Base-by-base conservation (phyloP, 2,888 invertebrate genomes). In the Drosophila vallismaia region DNA sequence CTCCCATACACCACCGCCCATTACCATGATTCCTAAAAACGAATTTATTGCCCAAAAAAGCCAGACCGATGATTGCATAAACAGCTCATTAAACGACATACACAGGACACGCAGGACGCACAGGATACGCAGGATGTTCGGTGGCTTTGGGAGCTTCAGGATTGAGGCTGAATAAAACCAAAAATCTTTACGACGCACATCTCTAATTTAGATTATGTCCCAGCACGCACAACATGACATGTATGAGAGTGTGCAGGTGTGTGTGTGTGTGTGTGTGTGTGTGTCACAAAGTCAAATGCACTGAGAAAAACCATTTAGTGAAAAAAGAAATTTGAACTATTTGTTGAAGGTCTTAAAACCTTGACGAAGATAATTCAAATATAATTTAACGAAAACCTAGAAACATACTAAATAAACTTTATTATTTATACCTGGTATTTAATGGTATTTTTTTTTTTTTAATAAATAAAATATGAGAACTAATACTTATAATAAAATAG, bases 11-110 rank as follows among this genome's bases (percentile, higher is more conserved):
- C 4, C 10, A 9, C 10, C 3, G 2, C 10, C 9, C 33, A 9
- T 10, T n/a, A 6, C 36, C n/a, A n/a, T 5, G n/a, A 36, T 48
- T 38, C 36, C 46, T 40, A n/a, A 52, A 26, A 40, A 45, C 14
- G 50, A 83, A 83, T 80, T 85, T 86, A 86, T 83, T 80, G 75
- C 80, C 58, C 64, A 63, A 70, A 72, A 70, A 75, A 42, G 45
- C 33, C 57, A 54, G 26, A 46, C 53, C 56, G 74, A 74, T 70
- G 76, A 75, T 46, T 71, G 76, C 82, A 84, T 86, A 86, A 83
- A 81, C 82, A 84, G 85, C 79, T 86, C 83, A 86, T 86, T 86
- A 85, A 81, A 66, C 53, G 57, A 36, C 71, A 57, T 52, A 54
- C 68, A 45, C 50, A 63, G 10, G 28, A 49, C 14, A 42, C 14